Conservation (phyloP, 1,140 invertebrate genomes). For the Halyomorpha halys region DNA sequence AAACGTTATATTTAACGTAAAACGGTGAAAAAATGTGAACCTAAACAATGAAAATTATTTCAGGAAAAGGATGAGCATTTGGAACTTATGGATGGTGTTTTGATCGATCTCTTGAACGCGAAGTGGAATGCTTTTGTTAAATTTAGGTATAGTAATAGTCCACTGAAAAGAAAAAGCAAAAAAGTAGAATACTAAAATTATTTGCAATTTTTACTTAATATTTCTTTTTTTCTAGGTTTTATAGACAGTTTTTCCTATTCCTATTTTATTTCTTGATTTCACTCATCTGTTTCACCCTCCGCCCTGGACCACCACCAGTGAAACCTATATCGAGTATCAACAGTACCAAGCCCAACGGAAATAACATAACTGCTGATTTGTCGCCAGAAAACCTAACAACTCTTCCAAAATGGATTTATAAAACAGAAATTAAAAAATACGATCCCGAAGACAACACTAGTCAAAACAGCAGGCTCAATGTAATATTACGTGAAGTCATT, state of each 20-base stretch:
- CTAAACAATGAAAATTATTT: slow-evolving; percentile 28
- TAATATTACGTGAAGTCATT: slow-evolving; percentile 3
- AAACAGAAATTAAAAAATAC: neutral
- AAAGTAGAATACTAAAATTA: neutral
- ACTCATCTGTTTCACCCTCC: slow-evolving; percentile 70
- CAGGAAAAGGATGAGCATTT: slow-evolving; percentile 90
- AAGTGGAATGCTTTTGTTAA: slow-evolving; percentile 98
- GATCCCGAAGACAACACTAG: neutral
- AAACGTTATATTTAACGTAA: neutral
- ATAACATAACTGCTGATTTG: neutral
- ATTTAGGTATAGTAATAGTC: slow-evolving; percentile 49
- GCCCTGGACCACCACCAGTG: slow-evolving; percentile 55
- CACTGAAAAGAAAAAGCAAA: neutral
- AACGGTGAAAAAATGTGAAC: neutral
- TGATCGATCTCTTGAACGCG: slow-evolving; percentile 87
- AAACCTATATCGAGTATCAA: slow-evolving; percentile 1
- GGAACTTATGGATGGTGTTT: slow-evolving; percentile 87
- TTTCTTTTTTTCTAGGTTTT: slow-evolving; percentile 55
- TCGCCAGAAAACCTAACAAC: neutral
- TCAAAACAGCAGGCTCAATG: slow-evolving; percentile 1
- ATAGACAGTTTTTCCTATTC: slow-evolving; percentile 83
- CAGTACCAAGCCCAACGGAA: neutral
- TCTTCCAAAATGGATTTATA: neutral
- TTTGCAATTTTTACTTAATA: neutral
- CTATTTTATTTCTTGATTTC: slow-evolving; percentile 81